Base-by-base conservation (phyloP, 2,797 vertebrate genomes). In the Girardinus metallicus region DNA sequence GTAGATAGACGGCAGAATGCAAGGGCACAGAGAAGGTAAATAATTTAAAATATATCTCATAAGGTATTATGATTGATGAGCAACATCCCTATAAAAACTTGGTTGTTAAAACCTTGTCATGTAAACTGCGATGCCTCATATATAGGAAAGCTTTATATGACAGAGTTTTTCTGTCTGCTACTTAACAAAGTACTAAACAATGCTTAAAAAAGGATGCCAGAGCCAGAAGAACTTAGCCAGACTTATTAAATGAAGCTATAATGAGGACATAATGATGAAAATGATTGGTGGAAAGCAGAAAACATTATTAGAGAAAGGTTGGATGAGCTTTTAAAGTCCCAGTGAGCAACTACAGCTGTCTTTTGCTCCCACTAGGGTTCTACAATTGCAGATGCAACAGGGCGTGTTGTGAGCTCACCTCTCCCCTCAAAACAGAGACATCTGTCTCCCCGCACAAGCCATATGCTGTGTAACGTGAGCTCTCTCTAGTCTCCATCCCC, bases 371-470 rank as follows among this genome's bases (percentile, higher is more conserved):
- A 71, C 18, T 60, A 76, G 83, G 77, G 77, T 60, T 23, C 41
- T 55, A 78, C 81, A 71, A 73, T 66, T 75, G 75, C 87, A 83
- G 81, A 80, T 9, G 80, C 79, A 88, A 88, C 79, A 89, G 88
- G 87, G 79, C 9, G 21, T 74, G 75, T 76, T 68, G 77, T 64
- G 78, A 12, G n/a, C 83, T 85, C 90, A 88, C 89, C 84, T 91
- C 87, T 85, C 79, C 75, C 74, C 80, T 88, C 83, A 77, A 64
- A 90, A 81, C 79, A 87, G 76, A 77, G 90, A 91, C 94, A 93
- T 93, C 91, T 94, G 94, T 80, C 89, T 90, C 74, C 80, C 77
- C 85, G 76, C 76, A 81, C 79, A 76, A 82, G 78, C 91, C 94
- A 93, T 89, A 93, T 90, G 91, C 80, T 89, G 78, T 46, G 71